phyloP scores from a whole-genome alignment of 2,113 vertebrate genomes.

The Heliornis fulica region DNA sequence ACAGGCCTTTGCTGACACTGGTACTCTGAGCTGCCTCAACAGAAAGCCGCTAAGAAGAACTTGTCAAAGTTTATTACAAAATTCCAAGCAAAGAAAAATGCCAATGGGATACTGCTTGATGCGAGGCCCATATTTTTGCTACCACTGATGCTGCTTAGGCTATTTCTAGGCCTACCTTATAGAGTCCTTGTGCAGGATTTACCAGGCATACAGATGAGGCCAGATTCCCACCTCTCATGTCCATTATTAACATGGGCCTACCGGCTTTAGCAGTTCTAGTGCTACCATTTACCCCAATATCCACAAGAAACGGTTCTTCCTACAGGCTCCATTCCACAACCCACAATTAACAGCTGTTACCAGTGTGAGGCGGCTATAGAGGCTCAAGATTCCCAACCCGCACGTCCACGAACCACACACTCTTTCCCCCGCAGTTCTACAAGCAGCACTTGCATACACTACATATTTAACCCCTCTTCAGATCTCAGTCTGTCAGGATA shows the following conservation, averaged over 20 bases:
- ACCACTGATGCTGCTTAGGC: neutral
- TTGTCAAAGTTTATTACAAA: conserved; percentile 26
- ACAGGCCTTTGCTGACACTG: neutral
- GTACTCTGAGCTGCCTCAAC: neutral
- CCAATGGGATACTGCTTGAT: neutral
- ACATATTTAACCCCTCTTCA: neutral
- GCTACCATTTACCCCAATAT: neutral
- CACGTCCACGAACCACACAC: neutral
- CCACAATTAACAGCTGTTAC: neutral
- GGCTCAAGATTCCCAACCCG: neutral
- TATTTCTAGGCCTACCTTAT: neutral
- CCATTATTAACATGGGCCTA: neutral
- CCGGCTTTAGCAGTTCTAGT: no score
- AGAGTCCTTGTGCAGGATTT: neutral
- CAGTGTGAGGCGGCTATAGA: neutral
- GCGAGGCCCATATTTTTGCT: neutral
- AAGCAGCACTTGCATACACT: neutral
- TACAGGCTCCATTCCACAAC: neutral
- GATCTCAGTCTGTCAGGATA: neutral
- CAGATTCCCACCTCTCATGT: neutral
- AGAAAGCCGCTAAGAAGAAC: neutral
- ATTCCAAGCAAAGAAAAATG: neutral
- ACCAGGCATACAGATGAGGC: no score
- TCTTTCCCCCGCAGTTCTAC: neutral
- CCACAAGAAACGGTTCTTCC: neutral